phyloP scores from a whole-genome alignment of 2,888 invertebrate genomes.

The Microctonus brassicae region DNA sequence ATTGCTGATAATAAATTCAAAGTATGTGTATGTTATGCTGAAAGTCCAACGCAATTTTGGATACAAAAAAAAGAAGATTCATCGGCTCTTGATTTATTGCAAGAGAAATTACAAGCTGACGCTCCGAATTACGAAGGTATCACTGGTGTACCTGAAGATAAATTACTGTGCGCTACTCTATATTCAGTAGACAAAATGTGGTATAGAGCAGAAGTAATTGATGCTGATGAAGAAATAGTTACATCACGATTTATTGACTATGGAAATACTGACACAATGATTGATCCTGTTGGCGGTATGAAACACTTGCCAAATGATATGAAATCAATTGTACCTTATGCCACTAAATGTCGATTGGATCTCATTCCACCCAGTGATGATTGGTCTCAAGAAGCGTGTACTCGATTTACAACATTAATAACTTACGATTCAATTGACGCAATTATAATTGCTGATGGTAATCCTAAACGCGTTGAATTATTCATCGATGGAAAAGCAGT shows the following conservation, averaged over 20 bases:
- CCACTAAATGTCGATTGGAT: conserved; percentile 78
- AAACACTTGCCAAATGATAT: conserved; percentile 76
- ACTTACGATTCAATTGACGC: conserved; percentile 44
- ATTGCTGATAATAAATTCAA: conserved; percentile 58
- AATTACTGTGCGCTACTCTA: conserved; percentile 80
- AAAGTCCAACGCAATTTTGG: conserved; percentile 83
- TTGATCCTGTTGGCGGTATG: conserved; percentile 70
- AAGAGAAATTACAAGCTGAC: conserved; percentile 76
- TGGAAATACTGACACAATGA: conserved; percentile 82
- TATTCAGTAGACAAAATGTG: conserved; percentile 88
- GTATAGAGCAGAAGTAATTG: conserved; percentile 93
- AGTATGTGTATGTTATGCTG: conserved; percentile 79
- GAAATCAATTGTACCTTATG: conserved; percentile 73
- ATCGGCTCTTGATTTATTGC: conserved; percentile 74
- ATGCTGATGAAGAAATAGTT: conserved; percentile 81
- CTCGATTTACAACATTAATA: conserved; percentile 71
- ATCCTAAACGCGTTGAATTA: conserved; percentile 65
- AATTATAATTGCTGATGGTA: conserved; percentile 60
- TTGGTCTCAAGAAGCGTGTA: conserved; percentile 75
- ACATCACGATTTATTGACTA: conserved; percentile 84
- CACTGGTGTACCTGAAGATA: conserved; percentile 73
- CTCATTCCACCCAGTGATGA: conserved; percentile 78
- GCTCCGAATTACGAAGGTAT: conserved; percentile 72
- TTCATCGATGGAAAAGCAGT: conserved; percentile 62
- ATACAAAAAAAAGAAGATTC: conserved; percentile 76